Evolutionary conservation across 2,797 vertebrate species (phyloP), one percentile per base, ranked within the genome.

Genomic region (Distichodus sexfasciatus): DNA sequence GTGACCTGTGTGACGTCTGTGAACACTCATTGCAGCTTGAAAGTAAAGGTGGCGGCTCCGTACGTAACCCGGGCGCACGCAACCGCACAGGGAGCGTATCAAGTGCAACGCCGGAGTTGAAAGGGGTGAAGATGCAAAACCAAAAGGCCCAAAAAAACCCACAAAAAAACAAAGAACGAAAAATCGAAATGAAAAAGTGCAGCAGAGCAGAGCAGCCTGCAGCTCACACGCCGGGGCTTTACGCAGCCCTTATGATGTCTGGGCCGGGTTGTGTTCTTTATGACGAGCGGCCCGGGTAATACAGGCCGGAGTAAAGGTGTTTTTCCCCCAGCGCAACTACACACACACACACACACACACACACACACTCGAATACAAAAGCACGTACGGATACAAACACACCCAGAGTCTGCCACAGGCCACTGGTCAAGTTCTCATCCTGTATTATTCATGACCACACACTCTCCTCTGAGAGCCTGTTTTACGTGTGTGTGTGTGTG

Each of bases 381-480:
- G 50, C 61, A 69, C 65, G 60, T 53, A 64, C 62, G 24, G n/a
- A 31, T 50, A 68, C 64, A 59, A 38, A 54, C 60, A 66, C 29
- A 64, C 40, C 51, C 51, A 62, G 28, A 44, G 54, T 87, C 82
- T 81, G 85, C 82, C 83, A 82, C 83, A 79, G 83, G 85, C 87
- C 87, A 87, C 80, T 80, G 82, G 87, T 88, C 85, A 87, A 87
- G 84, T 83, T 86, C 75, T 79, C 55, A 28, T 44, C 62, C 76
- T 87, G 79, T 79, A 87, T 88, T 62, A 88, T 88, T 78, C 80
- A 89, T 89, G 85, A 87, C 71, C 72, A 79, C 66, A 28, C 35
- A 12, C 28, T 57, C 66, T 82, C 83, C 82, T 80, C 35, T 3
- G 84, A 84, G 81, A 82, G 63, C 44, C 75, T 74, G 60, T n/a